phyloP scores from a whole-genome alignment of 2,888 invertebrate species.

The Brenthis ino region DNA sequence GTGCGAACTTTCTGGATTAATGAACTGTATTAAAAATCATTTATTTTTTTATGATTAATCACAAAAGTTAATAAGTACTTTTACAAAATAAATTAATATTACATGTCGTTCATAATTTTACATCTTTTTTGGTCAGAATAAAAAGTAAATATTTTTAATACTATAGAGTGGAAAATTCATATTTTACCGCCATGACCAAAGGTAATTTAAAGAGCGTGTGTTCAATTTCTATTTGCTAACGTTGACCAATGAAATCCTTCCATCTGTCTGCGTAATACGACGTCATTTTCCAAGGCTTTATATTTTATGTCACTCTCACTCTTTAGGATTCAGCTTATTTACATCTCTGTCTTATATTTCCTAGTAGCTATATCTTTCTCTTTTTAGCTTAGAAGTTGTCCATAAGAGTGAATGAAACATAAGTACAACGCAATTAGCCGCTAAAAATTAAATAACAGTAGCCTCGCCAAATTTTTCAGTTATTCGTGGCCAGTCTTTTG shows the following conservation, averaged over 20 bases:
- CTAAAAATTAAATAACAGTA: conserved; percentile 68
- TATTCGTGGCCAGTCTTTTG: conserved; percentile 80
- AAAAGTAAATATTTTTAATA: not conserved
- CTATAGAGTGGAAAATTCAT: conserved; percentile 40
- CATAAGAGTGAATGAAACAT: conserved; percentile 51
- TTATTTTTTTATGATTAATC: not conserved
- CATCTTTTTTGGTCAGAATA: not conserved
- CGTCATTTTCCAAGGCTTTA: conserved; percentile 53
- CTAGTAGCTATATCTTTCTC: conserved; percentile 52
- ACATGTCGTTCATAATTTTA: not conserved
- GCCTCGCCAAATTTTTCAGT: conserved; percentile 68
- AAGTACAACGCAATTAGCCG: conserved; percentile 53
- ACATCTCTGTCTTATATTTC: conserved; percentile 63
- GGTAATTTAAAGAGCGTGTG: conserved; percentile 26
- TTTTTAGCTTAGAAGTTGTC: conserved; percentile 44
- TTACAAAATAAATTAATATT: not conserved
- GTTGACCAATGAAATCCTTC: conserved; percentile 83
- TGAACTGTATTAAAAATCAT: conserved; percentile 19
- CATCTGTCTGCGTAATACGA: conserved; percentile 85
- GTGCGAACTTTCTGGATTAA: conserved; percentile 38
- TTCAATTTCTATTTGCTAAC: conserved; percentile 67
- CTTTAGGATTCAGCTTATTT: conserved; percentile 47
- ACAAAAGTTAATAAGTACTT: not conserved
- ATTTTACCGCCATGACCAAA: conserved; percentile 53
- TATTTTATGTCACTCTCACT: conserved; percentile 54